phyloP scores from a whole-genome alignment of 2,113 vertebrate species.

The Arizona elegans region DNA sequence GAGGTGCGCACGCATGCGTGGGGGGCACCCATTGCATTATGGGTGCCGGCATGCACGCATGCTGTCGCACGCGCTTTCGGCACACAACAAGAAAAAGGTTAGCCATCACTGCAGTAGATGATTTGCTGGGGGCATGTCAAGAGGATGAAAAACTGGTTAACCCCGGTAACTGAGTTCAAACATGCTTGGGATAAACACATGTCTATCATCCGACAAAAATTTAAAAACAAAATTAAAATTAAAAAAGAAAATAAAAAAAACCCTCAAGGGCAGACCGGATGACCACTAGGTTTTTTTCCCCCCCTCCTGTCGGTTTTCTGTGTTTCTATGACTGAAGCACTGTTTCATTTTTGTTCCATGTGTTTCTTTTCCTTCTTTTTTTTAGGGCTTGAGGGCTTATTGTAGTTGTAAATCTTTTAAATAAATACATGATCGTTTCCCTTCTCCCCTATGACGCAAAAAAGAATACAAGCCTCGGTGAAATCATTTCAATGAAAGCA shows the following conservation, averaged over 20 bases:
- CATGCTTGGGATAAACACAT: neutral
- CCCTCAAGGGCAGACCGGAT: too few relatives aligned
- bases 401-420: neutral
- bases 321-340: neutral
- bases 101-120: neutral
- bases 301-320: neutral
- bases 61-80: too few relatives aligned
- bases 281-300: neutral
- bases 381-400: neutral
- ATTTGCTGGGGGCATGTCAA: neutral
- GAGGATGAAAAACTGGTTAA: neutral
- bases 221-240: neutral
- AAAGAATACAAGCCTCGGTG: neutral
- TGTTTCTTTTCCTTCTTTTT: neutral
- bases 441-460: neutral
- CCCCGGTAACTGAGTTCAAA: neutral
- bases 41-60: too few relatives aligned
- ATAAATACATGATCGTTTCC: neutral
- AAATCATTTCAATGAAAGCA: neutral
- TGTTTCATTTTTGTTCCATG: neutral
- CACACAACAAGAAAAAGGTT: too few relatives aligned
- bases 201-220: neutral
- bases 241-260: neutral
- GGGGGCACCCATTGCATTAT: too few relatives aligned
- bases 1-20: too few relatives aligned